Percentiles rank a stretch among this genome's conserved stretches.
Evolutionary conservation across 1,140 invertebrate species (phyloP).

Genomic region (Muscidifurax raptorellus): DNA sequence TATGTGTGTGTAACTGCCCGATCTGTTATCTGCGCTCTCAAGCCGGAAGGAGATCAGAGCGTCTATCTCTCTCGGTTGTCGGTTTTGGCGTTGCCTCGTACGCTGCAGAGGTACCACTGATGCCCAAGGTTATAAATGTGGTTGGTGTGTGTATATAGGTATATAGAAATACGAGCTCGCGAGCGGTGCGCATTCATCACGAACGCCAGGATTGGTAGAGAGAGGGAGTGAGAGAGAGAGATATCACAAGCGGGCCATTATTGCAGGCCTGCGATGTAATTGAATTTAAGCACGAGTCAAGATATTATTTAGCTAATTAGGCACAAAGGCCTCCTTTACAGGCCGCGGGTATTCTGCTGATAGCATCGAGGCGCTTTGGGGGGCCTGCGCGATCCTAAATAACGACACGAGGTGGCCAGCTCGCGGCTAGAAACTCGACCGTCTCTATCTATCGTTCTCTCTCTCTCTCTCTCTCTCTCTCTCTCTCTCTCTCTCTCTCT

Average conservation of each 20-base stretch:
- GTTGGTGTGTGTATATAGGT: too few relatives aligned
- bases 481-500: too few relatives aligned
- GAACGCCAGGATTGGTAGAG: too few relatives aligned
- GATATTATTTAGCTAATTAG: constrained; percentile 76
- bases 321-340: constrained; percentile 71
- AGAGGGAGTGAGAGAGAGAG: neutral
- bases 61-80: neutral
- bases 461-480: too few relatives aligned
- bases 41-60: neutral
- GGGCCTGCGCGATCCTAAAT: constrained; percentile 14
- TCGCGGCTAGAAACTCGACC: too few relatives aligned
- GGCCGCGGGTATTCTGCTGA: constrained; percentile 59
- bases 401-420: too few relatives aligned
- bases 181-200: constrained; percentile 61
- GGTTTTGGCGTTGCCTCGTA: too few relatives aligned
- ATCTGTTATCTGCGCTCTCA: neutral
- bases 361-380: constrained; percentile 59
- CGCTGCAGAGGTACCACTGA: too few relatives aligned
- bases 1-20: neutral
- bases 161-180: constrained; percentile 18
- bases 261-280: constrained; percentile 61
- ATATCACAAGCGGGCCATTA: constrained; percentile 67
- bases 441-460: too few relatives aligned
- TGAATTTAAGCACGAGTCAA: constrained; percentile 74
- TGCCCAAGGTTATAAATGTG: too few relatives aligned